These are phyloP conservation scores for Lates calcarifer DNA, from an alignment of 2,113 vertebrate species.

Conservation along the genomic window DNA sequence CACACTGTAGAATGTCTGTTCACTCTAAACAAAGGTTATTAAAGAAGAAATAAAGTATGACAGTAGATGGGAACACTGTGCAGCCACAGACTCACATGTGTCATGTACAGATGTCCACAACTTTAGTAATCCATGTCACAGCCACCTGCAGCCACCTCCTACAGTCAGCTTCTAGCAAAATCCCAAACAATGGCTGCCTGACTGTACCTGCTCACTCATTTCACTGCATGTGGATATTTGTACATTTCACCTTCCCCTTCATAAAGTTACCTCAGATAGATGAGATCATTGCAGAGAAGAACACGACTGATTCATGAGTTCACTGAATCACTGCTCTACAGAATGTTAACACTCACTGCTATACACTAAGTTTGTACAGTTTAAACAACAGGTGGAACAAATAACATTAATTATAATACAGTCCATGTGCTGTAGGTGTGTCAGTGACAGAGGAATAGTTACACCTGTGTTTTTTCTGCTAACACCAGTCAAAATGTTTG, in stretches of 20 bases:
- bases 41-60: neutral
- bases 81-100: constrained; percentile 8
- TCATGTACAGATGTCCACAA: constrained; percentile 63
- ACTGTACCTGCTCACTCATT: constrained; percentile 4
- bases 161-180: neutral
- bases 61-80: neutral
- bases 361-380: no score
- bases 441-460: no score
- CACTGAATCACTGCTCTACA: no score
- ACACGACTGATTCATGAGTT: no score
- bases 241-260: neutral
- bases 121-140: constrained; percentile 65
- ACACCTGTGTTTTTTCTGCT: no score
- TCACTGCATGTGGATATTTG: constrained; percentile 9
- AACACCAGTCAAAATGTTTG: no score
- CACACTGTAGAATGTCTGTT: neutral
- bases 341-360: no score
- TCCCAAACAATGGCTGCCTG: neutral
- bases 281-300: neutral
- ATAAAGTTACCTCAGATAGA: neutral
- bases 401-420: no score
- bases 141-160: constrained; percentile 69
- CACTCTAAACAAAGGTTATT: neutral
- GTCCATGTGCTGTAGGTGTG: no score
- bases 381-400: no score